These are phyloP conservation scores for Torymus auratus DNA, from an alignment of 2,888 invertebrate species.

Conservation along the genomic window DNA sequence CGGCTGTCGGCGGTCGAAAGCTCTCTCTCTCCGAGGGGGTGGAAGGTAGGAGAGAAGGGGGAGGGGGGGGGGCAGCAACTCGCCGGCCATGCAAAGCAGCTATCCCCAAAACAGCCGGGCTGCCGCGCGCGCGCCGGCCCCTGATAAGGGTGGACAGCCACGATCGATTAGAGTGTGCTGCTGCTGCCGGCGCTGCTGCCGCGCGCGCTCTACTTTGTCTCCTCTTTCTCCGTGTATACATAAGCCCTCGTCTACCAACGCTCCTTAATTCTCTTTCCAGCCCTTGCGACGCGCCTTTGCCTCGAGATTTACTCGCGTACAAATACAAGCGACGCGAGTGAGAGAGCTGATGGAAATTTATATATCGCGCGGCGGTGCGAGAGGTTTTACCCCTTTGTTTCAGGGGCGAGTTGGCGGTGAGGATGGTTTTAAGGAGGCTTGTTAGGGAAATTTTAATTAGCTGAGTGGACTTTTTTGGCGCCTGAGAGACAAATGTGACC, in stretches of 20 bases:
- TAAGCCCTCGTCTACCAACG: constrained; percentile 31
- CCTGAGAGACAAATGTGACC: too few relatives aligned
- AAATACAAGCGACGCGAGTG: constrained; percentile 40
- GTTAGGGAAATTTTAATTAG: too few relatives aligned
- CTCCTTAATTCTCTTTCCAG: constrained; percentile 57
- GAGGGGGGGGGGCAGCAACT: constrained; percentile 61
- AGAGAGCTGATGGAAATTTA: constrained; percentile 36
- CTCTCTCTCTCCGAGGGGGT: constrained; percentile 51
- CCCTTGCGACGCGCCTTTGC: constrained; percentile 9
- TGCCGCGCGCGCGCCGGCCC: constrained; percentile 43
- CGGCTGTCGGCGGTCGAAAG: constrained; percentile 65
- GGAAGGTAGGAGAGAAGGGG: constrained; percentile 51
- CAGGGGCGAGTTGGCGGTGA: too few relatives aligned
- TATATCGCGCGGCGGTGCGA: neutral
- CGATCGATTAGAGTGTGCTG: constrained; percentile 77
- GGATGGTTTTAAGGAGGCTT: too few relatives aligned
- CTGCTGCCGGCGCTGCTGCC: constrained; percentile 64
- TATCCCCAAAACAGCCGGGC: constrained; percentile 62
- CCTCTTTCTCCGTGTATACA: constrained; percentile 39
- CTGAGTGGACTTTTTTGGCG: too few relatives aligned
- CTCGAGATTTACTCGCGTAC: constrained; percentile 51
- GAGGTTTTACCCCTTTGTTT: too few relatives aligned
- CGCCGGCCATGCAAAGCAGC: constrained; percentile 74
- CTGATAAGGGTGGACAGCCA: constrained; percentile 77
- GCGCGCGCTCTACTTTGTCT: constrained; percentile 61